These are phyloP conservation scores for Tyto alba DNA, from an alignment of 2,113 vertebrate genomes.

Conservation along the genomic window DNA sequence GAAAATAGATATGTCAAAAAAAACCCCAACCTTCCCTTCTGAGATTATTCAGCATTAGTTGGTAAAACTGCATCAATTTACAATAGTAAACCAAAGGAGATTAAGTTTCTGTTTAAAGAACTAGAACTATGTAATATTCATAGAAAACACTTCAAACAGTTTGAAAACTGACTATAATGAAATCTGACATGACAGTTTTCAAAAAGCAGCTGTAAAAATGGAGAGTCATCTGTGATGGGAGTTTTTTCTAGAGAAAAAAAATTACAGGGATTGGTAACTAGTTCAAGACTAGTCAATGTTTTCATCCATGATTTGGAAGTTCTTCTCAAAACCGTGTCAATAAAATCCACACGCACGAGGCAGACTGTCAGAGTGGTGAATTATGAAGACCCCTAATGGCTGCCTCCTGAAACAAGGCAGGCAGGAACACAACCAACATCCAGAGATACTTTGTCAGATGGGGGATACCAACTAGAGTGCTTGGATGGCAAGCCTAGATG, in stretches of 20 bases:
- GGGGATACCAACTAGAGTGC: neutral
- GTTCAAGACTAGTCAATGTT: neutral
- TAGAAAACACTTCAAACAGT: neutral
- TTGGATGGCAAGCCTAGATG: fast-evolving
- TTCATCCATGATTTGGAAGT: neutral
- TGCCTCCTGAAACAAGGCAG: neutral
- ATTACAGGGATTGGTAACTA: neutral
- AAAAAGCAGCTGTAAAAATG: neutral
- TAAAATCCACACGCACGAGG: neutral
- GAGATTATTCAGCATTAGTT: neutral
- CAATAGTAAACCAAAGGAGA: neutral
- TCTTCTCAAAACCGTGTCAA: neutral
- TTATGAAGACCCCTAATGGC: neutral
- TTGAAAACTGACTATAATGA: neutral
- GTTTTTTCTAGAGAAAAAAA: neutral
- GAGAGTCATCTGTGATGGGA: neutral
- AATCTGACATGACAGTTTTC: neutral
- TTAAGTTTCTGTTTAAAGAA: neutral
- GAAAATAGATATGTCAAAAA: neutral
- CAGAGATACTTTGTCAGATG: neutral
- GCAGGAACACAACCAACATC: neutral
- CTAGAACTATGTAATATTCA: neutral
- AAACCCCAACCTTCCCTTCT: neutral
- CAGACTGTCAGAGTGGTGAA: neutral
- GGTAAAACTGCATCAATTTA: neutral